Evolutionary conservation across 1,140 invertebrate genomes (phyloP).

Genomic region (Anastrepha ludens): DNA sequence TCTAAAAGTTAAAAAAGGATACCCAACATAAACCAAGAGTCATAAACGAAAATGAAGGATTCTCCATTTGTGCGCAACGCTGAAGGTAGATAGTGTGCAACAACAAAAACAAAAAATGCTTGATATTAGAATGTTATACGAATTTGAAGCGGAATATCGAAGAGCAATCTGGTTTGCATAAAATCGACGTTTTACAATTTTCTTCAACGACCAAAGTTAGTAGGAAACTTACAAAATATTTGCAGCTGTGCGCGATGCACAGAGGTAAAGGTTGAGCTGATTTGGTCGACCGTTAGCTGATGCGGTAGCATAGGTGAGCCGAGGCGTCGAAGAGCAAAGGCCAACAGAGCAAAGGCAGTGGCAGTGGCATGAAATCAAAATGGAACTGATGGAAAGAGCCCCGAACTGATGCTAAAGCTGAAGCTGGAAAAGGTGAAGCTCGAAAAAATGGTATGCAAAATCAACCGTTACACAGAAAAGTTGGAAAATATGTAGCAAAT

Average conservation of each 20-base stretch:
- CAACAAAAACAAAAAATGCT: background rate
- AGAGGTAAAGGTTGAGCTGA: background rate
- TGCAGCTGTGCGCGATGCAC: background rate
- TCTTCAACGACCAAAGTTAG: background rate
- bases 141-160: background rate
- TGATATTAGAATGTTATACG: background rate
- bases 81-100: background rate
- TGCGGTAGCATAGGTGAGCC: background rate
- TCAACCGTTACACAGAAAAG: background rate
- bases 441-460: constrained; percentile 37
- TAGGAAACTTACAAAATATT: background rate
- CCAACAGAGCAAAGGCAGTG: background rate
- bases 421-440: background rate
- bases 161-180: constrained; percentile 17
- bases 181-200: background rate
- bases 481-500: constrained; percentile 9
- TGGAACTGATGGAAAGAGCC: background rate
- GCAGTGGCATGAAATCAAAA: background rate
- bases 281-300: background rate
- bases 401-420: background rate
- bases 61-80: background rate
- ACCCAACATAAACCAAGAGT: background rate
- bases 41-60: constrained; percentile 3
- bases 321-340: background rate
- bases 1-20: background rate